A percentile compares a stretch with the other conserved stretches of the same genome.
phyloP scores from a whole-genome alignment of 2,113 vertebrate genomes.

The Amia ocellicauda region DNA sequence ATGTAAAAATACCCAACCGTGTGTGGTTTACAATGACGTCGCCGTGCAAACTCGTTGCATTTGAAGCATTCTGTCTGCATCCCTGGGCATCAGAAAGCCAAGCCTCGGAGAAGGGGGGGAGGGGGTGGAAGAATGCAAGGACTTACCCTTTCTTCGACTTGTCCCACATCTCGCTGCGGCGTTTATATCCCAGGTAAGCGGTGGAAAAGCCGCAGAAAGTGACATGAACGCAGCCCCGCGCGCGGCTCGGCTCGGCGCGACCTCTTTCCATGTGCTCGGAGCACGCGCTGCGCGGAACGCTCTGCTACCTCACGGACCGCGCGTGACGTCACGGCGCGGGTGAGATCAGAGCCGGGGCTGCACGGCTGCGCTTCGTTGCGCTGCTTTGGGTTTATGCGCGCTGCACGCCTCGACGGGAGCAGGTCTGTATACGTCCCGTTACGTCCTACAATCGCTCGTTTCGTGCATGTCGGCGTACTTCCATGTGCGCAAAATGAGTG shows the following conservation, averaged over 20 bases:
- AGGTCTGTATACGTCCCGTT: too few relatives aligned
- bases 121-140: neutral
- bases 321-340: slow-evolving; percentile 58
- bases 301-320: slow-evolving; percentile 39
- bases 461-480: too few relatives aligned
- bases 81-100: slow-evolving; percentile 10
- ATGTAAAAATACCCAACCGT: too few relatives aligned
- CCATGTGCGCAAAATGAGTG: too few relatives aligned
- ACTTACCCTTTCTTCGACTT: slow-evolving; percentile 43
- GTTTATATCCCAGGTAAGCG: slow-evolving; percentile 40
- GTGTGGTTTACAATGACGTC: too few relatives aligned
- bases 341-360: too few relatives aligned
- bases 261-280: slow-evolving; percentile 65
- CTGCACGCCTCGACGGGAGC: too few relatives aligned
- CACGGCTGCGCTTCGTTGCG: too few relatives aligned
- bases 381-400: too few relatives aligned
- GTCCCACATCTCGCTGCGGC: neutral
- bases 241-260: slow-evolving; percentile 49
- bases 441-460: too few relatives aligned
- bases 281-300: slow-evolving; percentile 55
- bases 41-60: neutral
- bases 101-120: neutral
- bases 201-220: slow-evolving; percentile 21
- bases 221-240: slow-evolving; percentile 32
- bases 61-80: neutral